Percentiles rank a stretch among this genome's conserved stretches.
phyloP scores from a whole-genome alignment of 2,113 vertebrate species.

The Ranitomeya imitator region DNA sequence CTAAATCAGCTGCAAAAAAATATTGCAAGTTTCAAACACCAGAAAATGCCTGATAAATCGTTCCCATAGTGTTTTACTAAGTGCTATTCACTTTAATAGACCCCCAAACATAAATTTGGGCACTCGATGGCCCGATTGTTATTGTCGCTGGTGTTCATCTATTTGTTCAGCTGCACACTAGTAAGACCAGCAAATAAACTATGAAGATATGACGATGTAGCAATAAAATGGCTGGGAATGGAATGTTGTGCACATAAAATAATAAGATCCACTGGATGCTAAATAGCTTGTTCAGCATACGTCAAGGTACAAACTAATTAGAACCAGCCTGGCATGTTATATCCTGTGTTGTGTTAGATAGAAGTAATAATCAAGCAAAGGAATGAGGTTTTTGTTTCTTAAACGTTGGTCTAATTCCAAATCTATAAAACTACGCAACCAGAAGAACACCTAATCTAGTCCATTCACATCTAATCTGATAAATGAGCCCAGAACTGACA shows the following conservation, averaged over 20 bases:
- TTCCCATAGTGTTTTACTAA: neutral
- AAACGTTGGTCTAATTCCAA: slow-evolving; percentile 27
- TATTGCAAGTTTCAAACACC: no score
- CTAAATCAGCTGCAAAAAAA: no score
- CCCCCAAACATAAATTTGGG: slow-evolving; percentile 6
- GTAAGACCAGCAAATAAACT: slow-evolving; percentile 24
- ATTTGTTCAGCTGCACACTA: slow-evolving; percentile 38
- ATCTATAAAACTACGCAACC: neutral
- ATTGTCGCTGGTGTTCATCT: slow-evolving; percentile 31
- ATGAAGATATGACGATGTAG: slow-evolving; percentile 48
- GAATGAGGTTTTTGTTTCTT: slow-evolving; percentile 28
- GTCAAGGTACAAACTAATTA: slow-evolving; percentile 45
- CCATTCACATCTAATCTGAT: slow-evolving; percentile 40
- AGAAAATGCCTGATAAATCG: neutral
- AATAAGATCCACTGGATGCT: slow-evolving; percentile 29
- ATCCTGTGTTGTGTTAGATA: neutral
- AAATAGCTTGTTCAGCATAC: slow-evolving; percentile 19
- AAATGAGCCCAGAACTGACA: neutral
- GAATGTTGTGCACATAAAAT: slow-evolving; percentile 43
- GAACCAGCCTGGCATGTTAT: slow-evolving; percentile 25
- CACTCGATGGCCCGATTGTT: neutral
- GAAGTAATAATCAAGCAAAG: slow-evolving; percentile 19
- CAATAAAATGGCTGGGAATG: slow-evolving; percentile 45
- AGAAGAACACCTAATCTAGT: slow-evolving; percentile 42
- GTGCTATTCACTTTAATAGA: neutral